Conservation (phyloP, 2,113 vertebrate species). For the Callocephalon fimbriatum region DNA sequence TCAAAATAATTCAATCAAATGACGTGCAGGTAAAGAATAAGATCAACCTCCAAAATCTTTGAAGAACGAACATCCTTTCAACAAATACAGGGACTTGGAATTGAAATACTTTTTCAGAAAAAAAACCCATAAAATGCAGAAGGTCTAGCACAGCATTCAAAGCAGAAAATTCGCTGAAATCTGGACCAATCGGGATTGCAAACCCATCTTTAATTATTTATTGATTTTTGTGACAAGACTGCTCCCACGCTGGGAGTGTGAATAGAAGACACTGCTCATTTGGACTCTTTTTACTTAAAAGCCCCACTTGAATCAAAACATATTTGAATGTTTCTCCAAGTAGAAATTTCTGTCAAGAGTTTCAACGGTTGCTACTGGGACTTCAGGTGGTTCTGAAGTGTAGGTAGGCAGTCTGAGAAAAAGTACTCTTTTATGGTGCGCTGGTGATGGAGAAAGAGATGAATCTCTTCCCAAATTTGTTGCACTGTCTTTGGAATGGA, state of each 20-base stretch:
- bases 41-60: background rate
- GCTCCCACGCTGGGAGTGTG: background rate
- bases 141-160: background rate
- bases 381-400: background rate
- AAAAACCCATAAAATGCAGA: background rate
- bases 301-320: background rate
- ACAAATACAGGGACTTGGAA: background rate
- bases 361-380: background rate
- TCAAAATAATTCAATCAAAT: background rate
- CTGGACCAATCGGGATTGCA: background rate
- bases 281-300: background rate
- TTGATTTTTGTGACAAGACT: background rate
- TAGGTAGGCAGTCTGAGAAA: background rate
- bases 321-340: background rate
- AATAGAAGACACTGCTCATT: background rate
- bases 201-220: background rate
- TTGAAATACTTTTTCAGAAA: background rate
- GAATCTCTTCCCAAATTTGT: background rate
- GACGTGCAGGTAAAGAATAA: background rate
- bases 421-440: background rate
- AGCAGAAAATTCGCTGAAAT: background rate
- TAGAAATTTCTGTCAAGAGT: background rate
- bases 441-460: background rate
- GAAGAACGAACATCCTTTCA: background rate
- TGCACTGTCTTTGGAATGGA: background rate